Conservation (phyloP, 2,113 vertebrate species). For the Psilopsiagon aurifrons region DNA sequence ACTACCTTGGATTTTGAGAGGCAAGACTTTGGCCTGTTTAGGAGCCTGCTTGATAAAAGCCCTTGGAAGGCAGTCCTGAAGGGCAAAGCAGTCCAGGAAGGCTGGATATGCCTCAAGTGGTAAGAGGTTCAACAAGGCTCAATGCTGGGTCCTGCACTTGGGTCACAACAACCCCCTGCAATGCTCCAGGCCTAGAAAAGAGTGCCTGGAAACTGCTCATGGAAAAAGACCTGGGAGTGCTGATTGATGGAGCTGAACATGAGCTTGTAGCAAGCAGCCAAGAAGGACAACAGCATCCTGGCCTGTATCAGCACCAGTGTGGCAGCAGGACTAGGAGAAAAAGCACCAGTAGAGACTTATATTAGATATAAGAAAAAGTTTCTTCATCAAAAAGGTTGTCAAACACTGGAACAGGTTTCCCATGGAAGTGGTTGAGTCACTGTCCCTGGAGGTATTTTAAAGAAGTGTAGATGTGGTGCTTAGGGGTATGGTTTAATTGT, state of each 20-base stretch:
- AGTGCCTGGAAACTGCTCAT: not conserved
- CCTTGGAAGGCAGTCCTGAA: not conserved
- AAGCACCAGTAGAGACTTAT: not conserved
- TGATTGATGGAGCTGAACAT: not conserved
- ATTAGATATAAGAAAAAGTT: not conserved
- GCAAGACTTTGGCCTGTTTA: not conserved
- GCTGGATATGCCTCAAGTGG: not conserved
- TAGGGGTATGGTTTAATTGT: not conserved
- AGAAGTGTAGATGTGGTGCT: not conserved
- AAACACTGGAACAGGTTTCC: not conserved
- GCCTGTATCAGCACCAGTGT: not conserved
- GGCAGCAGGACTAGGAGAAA: not conserved
- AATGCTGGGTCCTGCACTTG: not conserved
- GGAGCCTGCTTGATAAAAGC: not conserved
- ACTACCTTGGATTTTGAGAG: not conserved
- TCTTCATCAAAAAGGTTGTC: not conserved
- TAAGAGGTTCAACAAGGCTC: not conserved
- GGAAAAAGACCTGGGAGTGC: not conserved
- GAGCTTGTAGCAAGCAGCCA: not conserved
- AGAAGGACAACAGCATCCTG: not conserved
- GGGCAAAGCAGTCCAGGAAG: not conserved
- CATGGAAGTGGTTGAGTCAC: not conserved
- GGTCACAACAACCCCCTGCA: not conserved
- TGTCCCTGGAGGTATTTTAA: not conserved
- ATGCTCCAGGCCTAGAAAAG: not conserved